Base-by-base conservation (phyloP, 2,797 vertebrate species). In the Sparidentex hasta region DNA sequence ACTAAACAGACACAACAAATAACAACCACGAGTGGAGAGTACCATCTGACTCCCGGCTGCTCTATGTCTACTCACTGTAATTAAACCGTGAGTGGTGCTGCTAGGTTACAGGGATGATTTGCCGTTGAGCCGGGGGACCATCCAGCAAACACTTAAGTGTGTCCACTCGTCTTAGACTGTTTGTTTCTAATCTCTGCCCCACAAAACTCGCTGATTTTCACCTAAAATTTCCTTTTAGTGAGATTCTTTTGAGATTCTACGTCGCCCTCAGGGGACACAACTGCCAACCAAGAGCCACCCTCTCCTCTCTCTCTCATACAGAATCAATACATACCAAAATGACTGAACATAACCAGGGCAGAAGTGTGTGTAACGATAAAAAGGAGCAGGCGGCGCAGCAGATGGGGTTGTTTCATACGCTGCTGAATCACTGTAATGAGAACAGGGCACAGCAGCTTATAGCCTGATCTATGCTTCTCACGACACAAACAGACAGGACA, bases 391-490 rank as follows among this genome's bases (percentile, higher is more conserved):
- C 71, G 29, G 73, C 9, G 65, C 51, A 61, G 84, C 88, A 90
- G 88, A 88, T 93, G 85, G 82, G 74, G 75, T 75, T 87, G 61
- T 82, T 93, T 90, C 78, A 87, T 84, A 88, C 75, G 38, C 76
- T 88, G 74, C 86, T 84, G 86, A 78, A 90, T 87, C 89, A 80
- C 82, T 38, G 73, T 72, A 85, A 91, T 90, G 70, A 81, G 63
- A 89, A 84, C 54, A 67, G 55, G 78, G 68, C 80, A 69, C 44
- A 82, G 48, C 54, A 56, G 79, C 78, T 90, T 80, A 68, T 44
- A 83, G 61, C 52, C 71, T 93, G 94, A 93, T 90, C 68, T 81
- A 93, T 93, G 86, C 72, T 63, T 69, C 66, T 74, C 52, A 68
- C 80, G 89, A 92, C 83, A 81, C 70, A 85, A 91, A 88, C 62